Conservation (phyloP, 1,140 invertebrate genomes). For the Hirudo medicinalis region DNA sequence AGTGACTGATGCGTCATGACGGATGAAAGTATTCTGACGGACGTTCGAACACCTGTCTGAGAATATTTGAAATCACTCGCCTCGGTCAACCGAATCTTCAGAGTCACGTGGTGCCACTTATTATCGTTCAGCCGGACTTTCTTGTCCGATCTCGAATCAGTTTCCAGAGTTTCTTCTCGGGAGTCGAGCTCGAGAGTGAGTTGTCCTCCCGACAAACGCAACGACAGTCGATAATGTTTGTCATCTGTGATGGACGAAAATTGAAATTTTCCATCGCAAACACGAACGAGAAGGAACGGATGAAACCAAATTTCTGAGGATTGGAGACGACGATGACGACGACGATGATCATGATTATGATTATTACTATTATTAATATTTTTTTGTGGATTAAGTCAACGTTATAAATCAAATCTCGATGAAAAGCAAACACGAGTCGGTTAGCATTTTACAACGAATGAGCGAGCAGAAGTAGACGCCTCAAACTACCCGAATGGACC, state of each 20-base stretch:
- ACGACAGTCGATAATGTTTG: background rate
- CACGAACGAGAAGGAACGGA: background rate
- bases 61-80: no score
- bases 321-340: background rate
- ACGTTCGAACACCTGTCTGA: no score
- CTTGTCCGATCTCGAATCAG: background rate
- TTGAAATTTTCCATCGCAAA: background rate
- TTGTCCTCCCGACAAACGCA: background rate
- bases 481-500: background rate
- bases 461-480: background rate
- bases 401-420: background rate
- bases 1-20: no score
- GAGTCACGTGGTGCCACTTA: no score
- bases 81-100: no score
- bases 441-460: background rate
- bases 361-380: background rate
- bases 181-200: background rate
- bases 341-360: background rate
- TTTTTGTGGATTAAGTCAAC: slow-evolving; percentile 6
- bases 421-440: background rate
- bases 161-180: slow-evolving; percentile 3
- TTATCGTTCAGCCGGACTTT: no score
- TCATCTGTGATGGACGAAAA: background rate
- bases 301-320: background rate
- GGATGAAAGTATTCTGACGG: no score